Percentiles rank a stretch among this genome's conserved stretches.
Conservation (phyloP, 2,113 vertebrate genomes). For the Larimichthys crocea region DNA sequence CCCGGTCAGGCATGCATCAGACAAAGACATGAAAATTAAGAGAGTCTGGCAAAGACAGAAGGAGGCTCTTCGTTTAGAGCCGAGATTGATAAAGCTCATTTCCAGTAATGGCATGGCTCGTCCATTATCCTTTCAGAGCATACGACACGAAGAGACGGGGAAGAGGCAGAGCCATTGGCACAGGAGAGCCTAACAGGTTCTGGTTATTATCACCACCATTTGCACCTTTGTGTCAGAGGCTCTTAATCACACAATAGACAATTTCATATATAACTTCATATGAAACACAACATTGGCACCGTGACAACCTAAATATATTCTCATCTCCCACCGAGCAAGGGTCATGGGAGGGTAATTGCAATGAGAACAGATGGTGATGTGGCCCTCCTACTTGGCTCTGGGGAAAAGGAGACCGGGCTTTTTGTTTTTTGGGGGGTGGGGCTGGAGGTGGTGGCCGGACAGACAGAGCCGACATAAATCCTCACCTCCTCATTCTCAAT, state of each 20-base stretch:
- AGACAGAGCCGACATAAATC: constrained; percentile 42
- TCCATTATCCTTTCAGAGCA: constrained; percentile 60
- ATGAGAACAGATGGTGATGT: constrained; percentile 75
- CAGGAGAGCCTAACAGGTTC: constrained; percentile 26
- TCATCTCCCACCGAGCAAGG: constrained; percentile 40
- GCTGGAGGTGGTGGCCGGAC: constrained; percentile 15
- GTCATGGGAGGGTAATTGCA: constrained; percentile 67
- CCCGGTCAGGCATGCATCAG: constrained; percentile 44
- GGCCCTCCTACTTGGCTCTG: constrained; percentile 60
- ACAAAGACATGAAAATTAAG: constrained; percentile 36
- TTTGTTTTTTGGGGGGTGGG: constrained; percentile 16
- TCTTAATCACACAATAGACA: constrained; percentile 42
- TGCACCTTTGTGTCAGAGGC: constrained; percentile 35
- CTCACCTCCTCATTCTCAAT: constrained; percentile 99
- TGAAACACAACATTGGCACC: constrained; percentile 26
- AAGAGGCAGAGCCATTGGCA: constrained; percentile 37
- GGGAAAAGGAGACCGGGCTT: constrained; percentile 41
- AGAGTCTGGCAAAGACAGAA: constrained; percentile 24
- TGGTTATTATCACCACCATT: constrained; percentile 53
- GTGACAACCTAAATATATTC: constrained; percentile 56
- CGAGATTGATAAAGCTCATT: constrained; percentile 66
- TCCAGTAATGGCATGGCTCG: constrained; percentile 45
- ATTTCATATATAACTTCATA: constrained; percentile 35
- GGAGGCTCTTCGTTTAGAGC: constrained; percentile 43
- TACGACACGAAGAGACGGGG: constrained; percentile 18